phyloP scores from a whole-genome alignment of 2,888 invertebrate species.

The Pomacea canaliculata region DNA sequence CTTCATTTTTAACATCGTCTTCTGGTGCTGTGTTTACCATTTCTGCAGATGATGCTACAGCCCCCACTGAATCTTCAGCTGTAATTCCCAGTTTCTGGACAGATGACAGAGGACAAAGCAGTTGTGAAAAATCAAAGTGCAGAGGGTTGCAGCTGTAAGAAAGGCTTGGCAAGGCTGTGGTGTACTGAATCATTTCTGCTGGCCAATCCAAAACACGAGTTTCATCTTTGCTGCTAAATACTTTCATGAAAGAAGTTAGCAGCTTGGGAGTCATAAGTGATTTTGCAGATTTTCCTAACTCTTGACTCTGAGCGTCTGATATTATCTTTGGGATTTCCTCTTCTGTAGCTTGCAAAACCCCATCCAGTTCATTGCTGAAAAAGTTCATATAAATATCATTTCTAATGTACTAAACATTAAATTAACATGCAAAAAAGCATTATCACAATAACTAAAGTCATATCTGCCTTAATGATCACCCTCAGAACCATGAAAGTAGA shows the following conservation, averaged over 20 bases:
- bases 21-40: conserved; percentile 29
- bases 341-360: background rate
- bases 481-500: too few relatives aligned
- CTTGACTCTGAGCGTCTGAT: background rate
- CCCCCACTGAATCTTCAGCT: conserved; percentile 20
- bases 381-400: background rate
- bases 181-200: conserved; percentile 62
- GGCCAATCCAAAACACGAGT: conserved; percentile 64
- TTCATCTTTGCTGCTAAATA: conserved; percentile 58
- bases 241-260: conserved; percentile 50
- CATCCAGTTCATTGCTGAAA: background rate
- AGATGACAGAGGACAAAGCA: conserved; percentile 33
- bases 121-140: conserved; percentile 61
- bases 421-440: too few relatives aligned
- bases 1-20: conserved; percentile 35
- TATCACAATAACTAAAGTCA: too few relatives aligned
- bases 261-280: conserved; percentile 29
- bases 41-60: conserved; percentile 31
- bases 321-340: background rate
- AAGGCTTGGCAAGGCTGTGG: conserved; percentile 54
- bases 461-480: too few relatives aligned
- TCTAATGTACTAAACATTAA: too few relatives aligned
- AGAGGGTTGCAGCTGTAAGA: conserved; percentile 66
- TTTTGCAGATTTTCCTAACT: background rate
- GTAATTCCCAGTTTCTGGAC: background rate